phyloP scores from a whole-genome alignment of 2,888 invertebrate species.

The Nemotelus nigrinus region DNA sequence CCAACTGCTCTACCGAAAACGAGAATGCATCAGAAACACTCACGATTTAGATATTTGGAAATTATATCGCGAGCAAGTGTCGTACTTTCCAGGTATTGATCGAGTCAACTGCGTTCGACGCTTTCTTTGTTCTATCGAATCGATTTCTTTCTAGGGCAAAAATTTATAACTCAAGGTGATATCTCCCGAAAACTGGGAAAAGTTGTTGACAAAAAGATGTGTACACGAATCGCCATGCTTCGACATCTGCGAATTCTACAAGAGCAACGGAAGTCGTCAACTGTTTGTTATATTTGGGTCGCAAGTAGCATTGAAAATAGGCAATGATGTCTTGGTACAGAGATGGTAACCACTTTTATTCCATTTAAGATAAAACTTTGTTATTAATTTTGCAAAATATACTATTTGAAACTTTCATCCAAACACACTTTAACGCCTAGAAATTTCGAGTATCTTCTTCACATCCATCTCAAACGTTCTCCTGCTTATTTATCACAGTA shows the following conservation, averaged over 20 bases:
- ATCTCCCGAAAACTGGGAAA: constrained; percentile 55
- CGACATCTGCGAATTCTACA: constrained; percentile 57
- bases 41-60: constrained; percentile 57
- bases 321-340: neutral
- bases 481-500: constrained; percentile 27
- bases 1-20: constrained; percentile 55
- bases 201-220: constrained; percentile 57
- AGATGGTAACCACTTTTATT: neutral
- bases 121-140: neutral
- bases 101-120: neutral
- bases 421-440: constrained; percentile 1
- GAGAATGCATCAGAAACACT: constrained; percentile 53
- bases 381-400: neutral
- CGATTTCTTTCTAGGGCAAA: constrained; percentile 53
- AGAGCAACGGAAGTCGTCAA: constrained; percentile 56
- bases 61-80: constrained; percentile 55
- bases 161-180: constrained; percentile 58
- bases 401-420: constrained; percentile 4
- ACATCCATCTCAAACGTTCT: neutral
- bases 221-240: constrained; percentile 56
- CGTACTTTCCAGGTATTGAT: constrained; percentile 55
- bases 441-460: too few species aligned
- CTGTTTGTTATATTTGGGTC: constrained; percentile 57
- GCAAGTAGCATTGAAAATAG: constrained; percentile 32
- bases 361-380: neutral